A percentile compares a stretch with the other conserved stretches of the same genome.
Conservation (phyloP, 2,888 invertebrate species). For the Thymelicus lineola region DNA sequence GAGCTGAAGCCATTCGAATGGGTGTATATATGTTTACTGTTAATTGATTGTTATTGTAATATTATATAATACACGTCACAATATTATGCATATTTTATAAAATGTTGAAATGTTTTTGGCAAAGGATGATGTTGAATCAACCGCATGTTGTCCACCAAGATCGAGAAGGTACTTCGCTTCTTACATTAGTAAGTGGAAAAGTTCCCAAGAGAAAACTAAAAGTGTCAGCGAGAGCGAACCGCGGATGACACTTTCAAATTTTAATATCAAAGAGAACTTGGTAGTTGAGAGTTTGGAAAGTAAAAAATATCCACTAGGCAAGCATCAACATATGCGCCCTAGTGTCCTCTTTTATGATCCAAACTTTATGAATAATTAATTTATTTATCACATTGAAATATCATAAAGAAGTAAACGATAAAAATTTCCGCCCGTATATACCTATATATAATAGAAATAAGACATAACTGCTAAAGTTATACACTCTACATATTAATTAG, state of each 20-base stretch:
- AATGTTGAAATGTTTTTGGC: not conserved
- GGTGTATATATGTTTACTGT: too few species aligned
- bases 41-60: too few species aligned
- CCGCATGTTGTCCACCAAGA: constrained; percentile 24
- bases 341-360: too few species aligned
- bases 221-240: constrained; percentile 36
- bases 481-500: constrained; percentile 27
- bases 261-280: constrained; percentile 32
- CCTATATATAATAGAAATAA: not conserved
- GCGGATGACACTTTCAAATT: constrained; percentile 36
- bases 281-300: constrained; percentile 37
- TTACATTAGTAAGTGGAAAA: constrained; percentile 36
- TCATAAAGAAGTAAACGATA: not conserved
- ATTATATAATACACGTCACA: too few species aligned
- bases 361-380: too few species aligned
- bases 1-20: constrained; percentile 38
- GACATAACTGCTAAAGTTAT: not conserved
- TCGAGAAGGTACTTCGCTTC: constrained; percentile 31
- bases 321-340: constrained; percentile 37
- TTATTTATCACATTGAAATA: not conserved
- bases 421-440: not conserved
- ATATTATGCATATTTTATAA: not conserved
- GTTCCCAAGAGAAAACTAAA: constrained; percentile 32
- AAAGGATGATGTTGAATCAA: not conserved
- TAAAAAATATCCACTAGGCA: constrained; percentile 50